A percentile compares a stretch with the other conserved stretches of the same genome.
phyloP scores from a whole-genome alignment of 2,888 invertebrate genomes.

The Eurois occulta region DNA sequence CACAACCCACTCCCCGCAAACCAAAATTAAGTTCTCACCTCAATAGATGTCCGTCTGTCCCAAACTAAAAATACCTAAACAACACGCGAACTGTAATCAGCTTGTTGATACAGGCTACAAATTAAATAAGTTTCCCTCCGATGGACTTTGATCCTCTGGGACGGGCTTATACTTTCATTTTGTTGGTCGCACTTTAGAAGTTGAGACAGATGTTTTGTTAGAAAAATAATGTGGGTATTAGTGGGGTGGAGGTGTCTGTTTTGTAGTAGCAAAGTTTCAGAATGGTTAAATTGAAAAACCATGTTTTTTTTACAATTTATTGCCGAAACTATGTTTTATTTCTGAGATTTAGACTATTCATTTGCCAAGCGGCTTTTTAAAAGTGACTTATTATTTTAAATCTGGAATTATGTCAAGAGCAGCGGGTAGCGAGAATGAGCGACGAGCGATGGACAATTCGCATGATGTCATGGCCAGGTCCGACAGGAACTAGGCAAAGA shows the following conservation, averaged over 20 bases:
- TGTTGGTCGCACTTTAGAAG: constrained; percentile 10
- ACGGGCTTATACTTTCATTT: constrained; percentile 34
- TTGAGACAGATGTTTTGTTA: constrained; percentile 36
- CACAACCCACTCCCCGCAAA: neutral
- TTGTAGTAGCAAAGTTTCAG: neutral
- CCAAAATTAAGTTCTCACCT: constrained; percentile 15
- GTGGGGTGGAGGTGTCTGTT: neutral
- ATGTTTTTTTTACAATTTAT: neutral
- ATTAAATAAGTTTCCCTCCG: constrained; percentile 68
- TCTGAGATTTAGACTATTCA: too few relatives aligned
- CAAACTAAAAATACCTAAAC: constrained; percentile 43
- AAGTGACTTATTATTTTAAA: neutral
- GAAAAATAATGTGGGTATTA: constrained; percentile 33
- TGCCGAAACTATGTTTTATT: neutral
- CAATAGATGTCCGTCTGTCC: constrained; percentile 3
- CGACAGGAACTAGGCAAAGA: too few relatives aligned
- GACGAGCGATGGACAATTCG: too few relatives aligned
- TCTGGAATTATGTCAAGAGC: neutral
- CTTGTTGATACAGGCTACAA: constrained; percentile 63
- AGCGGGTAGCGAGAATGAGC: too few relatives aligned
- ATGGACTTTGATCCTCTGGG: constrained; percentile 66
- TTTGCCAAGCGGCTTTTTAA: neutral
- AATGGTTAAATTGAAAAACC: neutral
- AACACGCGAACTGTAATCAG: constrained; percentile 58
- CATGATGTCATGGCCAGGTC: too few relatives aligned